Evolutionary conservation across 1,140 invertebrate species (phyloP).

Genomic region (Ceratosolen solmsi): DNA sequence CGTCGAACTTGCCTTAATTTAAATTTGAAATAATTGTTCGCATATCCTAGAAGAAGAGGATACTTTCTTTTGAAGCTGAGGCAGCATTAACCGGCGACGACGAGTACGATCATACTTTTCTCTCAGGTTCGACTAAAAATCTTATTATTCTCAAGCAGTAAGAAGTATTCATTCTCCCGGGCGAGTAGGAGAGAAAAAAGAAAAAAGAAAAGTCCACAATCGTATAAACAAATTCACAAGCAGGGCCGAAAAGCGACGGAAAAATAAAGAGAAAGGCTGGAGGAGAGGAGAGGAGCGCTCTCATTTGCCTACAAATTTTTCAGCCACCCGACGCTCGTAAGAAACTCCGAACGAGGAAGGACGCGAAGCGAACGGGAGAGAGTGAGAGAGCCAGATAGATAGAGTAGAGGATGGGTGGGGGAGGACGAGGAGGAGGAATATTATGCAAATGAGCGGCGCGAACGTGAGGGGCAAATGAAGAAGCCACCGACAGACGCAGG

Average conservation of each 20-base stretch:
- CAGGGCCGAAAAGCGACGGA: not conserved
- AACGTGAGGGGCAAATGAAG: constrained; percentile 11
- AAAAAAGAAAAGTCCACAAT: constrained; percentile 3
- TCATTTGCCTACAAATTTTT: constrained; percentile 33
- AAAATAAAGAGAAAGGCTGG: not conserved
- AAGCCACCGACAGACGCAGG: not conserved
- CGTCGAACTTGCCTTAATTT: not conserved
- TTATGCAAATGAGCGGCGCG: constrained; percentile 42
- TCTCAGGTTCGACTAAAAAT: not conserved
- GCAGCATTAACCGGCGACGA: not conserved
- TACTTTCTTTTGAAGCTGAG: no score
- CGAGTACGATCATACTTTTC: not conserved
- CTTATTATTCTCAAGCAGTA: not conserved
- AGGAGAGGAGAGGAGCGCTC: no score
- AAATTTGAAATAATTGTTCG: not conserved
- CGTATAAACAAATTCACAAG: constrained; percentile 47
- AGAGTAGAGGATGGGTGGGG: not conserved
- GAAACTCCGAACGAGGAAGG: constrained; percentile 26
- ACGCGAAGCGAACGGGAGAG: not conserved
- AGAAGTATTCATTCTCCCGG: not conserved
- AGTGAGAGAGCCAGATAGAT: not conserved
- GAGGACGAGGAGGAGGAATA: constrained; percentile 37
- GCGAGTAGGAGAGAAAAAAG: not conserved
- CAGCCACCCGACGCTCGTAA: constrained; percentile 14
- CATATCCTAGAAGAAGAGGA: not conserved